phyloP scores from a whole-genome alignment of 2,797 vertebrate genomes.

The Ispidina lecontei region DNA sequence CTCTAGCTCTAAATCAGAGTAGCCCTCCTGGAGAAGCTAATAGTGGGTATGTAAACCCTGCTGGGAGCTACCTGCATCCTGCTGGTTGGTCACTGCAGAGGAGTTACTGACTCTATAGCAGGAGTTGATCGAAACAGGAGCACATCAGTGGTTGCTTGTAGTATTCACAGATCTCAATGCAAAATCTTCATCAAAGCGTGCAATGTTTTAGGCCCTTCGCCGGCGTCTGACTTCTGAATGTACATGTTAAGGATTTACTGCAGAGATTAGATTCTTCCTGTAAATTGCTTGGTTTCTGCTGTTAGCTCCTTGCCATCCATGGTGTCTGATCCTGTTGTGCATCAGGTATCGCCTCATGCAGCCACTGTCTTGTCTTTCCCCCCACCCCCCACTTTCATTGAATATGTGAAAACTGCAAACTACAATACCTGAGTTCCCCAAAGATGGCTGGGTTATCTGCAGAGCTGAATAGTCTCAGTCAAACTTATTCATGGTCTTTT shows the following conservation, averaged over 20 bases:
- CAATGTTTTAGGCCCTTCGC: not conserved
- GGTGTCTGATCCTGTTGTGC: not conserved
- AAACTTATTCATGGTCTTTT: not conserved
- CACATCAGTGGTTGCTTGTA: not conserved
- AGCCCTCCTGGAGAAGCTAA: not conserved
- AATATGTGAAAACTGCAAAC: rapidly evolving
- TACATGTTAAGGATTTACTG: not conserved
- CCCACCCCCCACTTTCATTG: not conserved
- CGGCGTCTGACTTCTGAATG: not conserved
- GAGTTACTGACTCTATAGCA: not conserved
- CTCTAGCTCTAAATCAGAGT: not conserved
- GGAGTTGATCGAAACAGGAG: not conserved
- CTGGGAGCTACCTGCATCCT: not conserved
- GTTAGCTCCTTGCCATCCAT: not conserved
- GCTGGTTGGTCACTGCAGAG: not conserved
- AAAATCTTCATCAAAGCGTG: not conserved
- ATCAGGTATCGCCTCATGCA: not conserved
- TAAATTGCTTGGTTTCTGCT: not conserved
- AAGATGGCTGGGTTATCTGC: not conserved
- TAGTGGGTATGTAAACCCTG: not conserved
- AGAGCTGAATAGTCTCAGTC: not conserved
- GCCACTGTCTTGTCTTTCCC: not conserved
- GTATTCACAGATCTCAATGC: not conserved
- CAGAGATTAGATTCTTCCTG: not conserved
- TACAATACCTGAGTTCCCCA: not conserved